Evolutionary conservation across 2,797 vertebrate species (phyloP), one percentile per base, ranked within the genome.

Genomic region (Sebastes oblongus): DNA sequence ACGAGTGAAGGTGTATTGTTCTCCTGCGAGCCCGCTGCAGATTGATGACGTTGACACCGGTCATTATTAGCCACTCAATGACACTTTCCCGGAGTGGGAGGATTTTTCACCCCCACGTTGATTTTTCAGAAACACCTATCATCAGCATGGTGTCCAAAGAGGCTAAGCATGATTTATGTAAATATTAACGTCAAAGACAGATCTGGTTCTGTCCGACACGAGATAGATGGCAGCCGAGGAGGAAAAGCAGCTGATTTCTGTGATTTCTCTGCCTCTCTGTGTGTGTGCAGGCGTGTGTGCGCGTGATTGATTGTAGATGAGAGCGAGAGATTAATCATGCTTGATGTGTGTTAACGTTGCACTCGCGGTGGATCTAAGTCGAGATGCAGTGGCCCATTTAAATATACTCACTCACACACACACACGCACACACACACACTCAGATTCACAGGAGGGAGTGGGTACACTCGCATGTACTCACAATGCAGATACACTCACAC

Each of bases 81-180:
- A 92, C 85, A 82, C 92, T 86, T 91, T 92, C 79, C 81, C 83
- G 55, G 86, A 84, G 81, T 64, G 55, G 27, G 81, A 73, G 84
- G 87, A 87, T 90, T 88, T 88, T 88, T 90, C 88, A 92, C 76
- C 76, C 77, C 78, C 77, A 77, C 69, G 86, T 87, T 91, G 90
- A 89, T 93, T 88, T 88, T 84, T 75, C 81, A 80, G 81, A 91
- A 92, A 89, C 88, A 88, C 86, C 89, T 88, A 92, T 91, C 90
- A 90, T 89, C 91, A 93, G 93, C 90, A 83, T 70, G 88, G 91
- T 91, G 93, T 92, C 94, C 91, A 93, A 87, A 88, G 88, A 85
- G 83, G 90, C 90, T 95, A 94, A 94, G 92, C 94, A 92, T 94
- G 95, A 95, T 95, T 95, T 94, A 95, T 96, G 94, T 91, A 95